These are phyloP conservation scores for Bucco capensis DNA, from an alignment of 2,113 vertebrate genomes.

Conservation along the genomic window DNA sequence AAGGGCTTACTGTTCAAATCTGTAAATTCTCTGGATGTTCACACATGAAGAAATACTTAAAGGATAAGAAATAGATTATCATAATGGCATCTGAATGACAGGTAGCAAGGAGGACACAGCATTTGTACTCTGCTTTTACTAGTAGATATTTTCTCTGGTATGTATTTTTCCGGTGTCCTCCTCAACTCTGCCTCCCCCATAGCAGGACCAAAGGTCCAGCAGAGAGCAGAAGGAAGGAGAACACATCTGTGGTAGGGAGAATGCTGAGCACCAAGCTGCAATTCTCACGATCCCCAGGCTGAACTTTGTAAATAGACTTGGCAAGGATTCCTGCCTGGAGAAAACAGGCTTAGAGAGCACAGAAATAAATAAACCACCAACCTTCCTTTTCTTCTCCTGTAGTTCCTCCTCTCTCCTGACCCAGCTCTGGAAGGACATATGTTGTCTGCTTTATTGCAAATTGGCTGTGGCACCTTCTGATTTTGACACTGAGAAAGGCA, in stretches of 20 bases:
- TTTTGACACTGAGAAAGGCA: neutral
- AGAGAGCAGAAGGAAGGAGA: neutral
- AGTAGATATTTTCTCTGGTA: neutral
- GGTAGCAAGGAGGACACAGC: neutral
- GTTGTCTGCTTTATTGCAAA: neutral
- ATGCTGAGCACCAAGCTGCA: neutral
- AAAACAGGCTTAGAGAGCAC: constrained; percentile 34
- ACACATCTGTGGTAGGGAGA: constrained; percentile 7
- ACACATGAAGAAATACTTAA: neutral
- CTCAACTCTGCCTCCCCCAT: neutral
- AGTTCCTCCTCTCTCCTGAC: neutral
- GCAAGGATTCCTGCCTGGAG: constrained; percentile 41
- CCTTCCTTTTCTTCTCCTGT: neutral
- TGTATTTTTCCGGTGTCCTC: neutral
- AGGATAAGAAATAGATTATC: neutral
- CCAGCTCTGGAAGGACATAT: neutral
- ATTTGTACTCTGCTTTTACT: neutral
- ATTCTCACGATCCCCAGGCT: constrained; percentile 70
- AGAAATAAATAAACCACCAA: neutral
- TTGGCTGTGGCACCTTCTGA: neutral
- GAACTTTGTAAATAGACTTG: constrained; percentile 74
- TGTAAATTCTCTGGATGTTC: neutral
- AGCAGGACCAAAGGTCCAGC: neutral
- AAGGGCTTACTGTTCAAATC: neutral
- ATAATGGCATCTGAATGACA: neutral